Base-by-base conservation (phyloP, 2,113 vertebrate species). In the Chloebia gouldiae region DNA sequence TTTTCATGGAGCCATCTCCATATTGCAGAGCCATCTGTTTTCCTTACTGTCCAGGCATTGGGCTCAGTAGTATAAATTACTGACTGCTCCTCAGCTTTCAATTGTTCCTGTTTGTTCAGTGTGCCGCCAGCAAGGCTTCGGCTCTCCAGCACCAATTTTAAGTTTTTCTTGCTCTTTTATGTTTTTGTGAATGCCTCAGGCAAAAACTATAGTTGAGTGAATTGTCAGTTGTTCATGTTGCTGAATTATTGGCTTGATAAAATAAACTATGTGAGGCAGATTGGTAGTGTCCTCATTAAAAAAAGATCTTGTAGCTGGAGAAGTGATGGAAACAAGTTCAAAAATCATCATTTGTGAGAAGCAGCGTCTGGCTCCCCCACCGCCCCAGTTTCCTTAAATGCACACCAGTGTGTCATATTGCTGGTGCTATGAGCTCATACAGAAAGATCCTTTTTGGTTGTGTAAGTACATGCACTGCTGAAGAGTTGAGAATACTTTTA, bases 11-110 rank as follows among this genome's bases (percentile, higher is more conserved):
- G 88, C 79, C 80, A 54, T 94, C 95, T 97, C 96, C 94, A 39
- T 81, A 77, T 96, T 86, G 96, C 92, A 93, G 66, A 85, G 84
- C 97, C 96, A 96, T 97, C 96, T 96, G 96, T 94, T 94, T 81
- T 72, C 83, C 60, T 92, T 71, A 64, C 92, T 96, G 69, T 70
- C 96, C 95, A 92, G 86, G 92, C 88, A 50, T 49, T 88, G 76
- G 90, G 60, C 83, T 97, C 81, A 39, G 39, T 93, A 60, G 70
- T 91, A 78, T 30, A 93, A 95, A 73, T 95, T 85, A 77, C 86
- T 82, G 40, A 18, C 50, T 40, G 45, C 87, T 88, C 85, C 3
- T 0, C 69, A 85, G 92, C 77, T 95, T 97, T 97, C 91, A 64
- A 7, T 96, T 97, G 95, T 96, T 76, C 83, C 88, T 90, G 70